Base-by-base conservation (phyloP, 2,113 vertebrate species). In the Rostratula benghalensis region DNA sequence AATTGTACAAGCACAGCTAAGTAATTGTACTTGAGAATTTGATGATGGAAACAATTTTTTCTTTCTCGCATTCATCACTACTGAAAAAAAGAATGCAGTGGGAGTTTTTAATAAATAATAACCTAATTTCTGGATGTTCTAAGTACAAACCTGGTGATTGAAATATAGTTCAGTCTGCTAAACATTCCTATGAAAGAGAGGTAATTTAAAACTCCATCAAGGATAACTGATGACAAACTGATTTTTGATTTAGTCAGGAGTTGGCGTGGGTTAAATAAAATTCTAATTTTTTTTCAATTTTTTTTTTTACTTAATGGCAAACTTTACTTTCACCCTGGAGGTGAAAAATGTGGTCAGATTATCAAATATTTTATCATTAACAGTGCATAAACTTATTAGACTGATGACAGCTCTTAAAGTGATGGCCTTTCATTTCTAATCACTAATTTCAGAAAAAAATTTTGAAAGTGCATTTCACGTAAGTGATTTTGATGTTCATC, bases 271-370 rank as follows among this genome's bases (percentile, higher is more conserved):
- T 87, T 89, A 94, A 94, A 92, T 83, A 50, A 65, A 83, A 76
- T 88, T 64, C 33, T 57, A 74, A 71, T 60, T 63, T 21, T 69
- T 53, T 39, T 88, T 60, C 17, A 61, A 45, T 19, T 35, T 89
- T 95, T 92, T 90, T 28, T 39, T 93, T 91, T 61, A 87, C 80
- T 88, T 77, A 92, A 96, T 67, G 76, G 50, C 48, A 89, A 86
- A 74, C 33, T 37, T n/a, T n/a, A n/a, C n/a, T n/a, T n/a, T n/a
- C n/a, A 35, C 39, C 41, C 50, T 51, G 25, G 71, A 83, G 60
- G 83, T 74, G 12, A 90, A 90, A 88, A 83, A 74, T 67, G 46
- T 70, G 46, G 16, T 41, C n/a, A 86, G 15, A 54, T 88, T 85
- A 95, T 80, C 41, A 82, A 90, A 63, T 86, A 83, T 86, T 74